These are phyloP conservation scores for Eristalis intricaria DNA, from an alignment of 2,888 invertebrate species.

Conservation along the genomic window DNA sequence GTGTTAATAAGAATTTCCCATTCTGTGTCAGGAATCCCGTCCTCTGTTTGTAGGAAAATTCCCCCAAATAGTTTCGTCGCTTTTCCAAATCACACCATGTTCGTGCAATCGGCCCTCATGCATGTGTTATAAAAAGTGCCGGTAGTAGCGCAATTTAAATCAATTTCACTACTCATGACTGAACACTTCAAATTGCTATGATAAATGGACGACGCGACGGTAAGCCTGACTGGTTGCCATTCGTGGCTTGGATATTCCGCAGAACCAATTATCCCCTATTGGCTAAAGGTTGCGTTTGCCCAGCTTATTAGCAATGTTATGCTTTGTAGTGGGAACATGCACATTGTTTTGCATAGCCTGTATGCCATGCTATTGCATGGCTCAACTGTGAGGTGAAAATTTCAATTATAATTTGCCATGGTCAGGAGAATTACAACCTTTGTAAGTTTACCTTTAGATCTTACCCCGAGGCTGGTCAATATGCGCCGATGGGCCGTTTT, in stretches of 20 bases:
- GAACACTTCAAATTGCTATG: slow-evolving; percentile 63
- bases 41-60: not conserved
- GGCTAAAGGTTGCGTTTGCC: slow-evolving; percentile 27
- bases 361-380: not conserved
- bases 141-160: slow-evolving; percentile 61
- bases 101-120: slow-evolving; percentile 54
- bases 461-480: not conserved
- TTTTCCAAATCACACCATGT: not conserved
- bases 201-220: slow-evolving; percentile 45
- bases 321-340: not conserved
- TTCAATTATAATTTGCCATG: not conserved
- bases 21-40: not conserved
- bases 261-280: slow-evolving; percentile 57
- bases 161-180: slow-evolving; percentile 62
- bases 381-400: not conserved
- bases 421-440: not conserved
- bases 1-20: not conserved
- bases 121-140: slow-evolving; percentile 59
- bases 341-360: not conserved
- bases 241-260: slow-evolving; percentile 46
- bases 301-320: slow-evolving; percentile 32
- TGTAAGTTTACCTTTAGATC: not conserved
- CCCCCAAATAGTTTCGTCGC: not conserved
- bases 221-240: slow-evolving; percentile 24
- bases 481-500: not conserved